Evolutionary conservation across 2,113 vertebrate species (phyloP), one percentile per base, ranked within the genome.

Genomic region (Psittacara wagleri): DNA sequence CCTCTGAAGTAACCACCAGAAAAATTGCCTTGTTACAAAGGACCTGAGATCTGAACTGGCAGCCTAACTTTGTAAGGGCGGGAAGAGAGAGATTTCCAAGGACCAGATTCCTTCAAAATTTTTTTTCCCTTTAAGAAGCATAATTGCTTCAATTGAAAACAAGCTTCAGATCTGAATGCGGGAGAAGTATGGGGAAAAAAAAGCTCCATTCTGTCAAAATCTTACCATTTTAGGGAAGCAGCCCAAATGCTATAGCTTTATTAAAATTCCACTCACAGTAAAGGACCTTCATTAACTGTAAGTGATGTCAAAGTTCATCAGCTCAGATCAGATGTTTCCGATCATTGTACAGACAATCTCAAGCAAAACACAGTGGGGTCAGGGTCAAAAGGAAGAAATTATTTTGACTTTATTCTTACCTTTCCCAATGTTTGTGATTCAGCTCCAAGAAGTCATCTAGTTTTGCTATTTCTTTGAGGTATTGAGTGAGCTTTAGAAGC

Each of bases 401-500:
- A 81, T 48, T 88, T 70, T 75, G 13, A 84, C 28, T 76, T 75
- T 95, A 48, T 68, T 89, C 97, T 97, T 97, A 99, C 99, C 99
- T 99, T 98, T 99, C 99, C 99, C 99, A 99, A 92, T 99, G 99
- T 98, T 99, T 99, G 97, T 99, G 99, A 97, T 99, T 99, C 91
- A 99, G 98, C 67, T 99, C 98, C 92, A 98, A 98, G 93, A 99
- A 99, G 97, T 99, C 99, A 12, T 99, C 99, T 95, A 99, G 98
- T 96, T 99, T 99, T 94, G 99, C 99, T 88, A 99, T 99, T 98
- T 99, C 99, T 98, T 99, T 99, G 95, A 99, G 99, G 96, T 99
- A 99, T n/a, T 99, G 99, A 83, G 99, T 99, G 89, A 99, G 98
- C 97, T 99, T 99, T 92, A 99, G 98, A 88, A 99, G 98, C 93